phyloP scores from a whole-genome alignment of 2,113 vertebrate species.

The Trogon surrucura region DNA sequence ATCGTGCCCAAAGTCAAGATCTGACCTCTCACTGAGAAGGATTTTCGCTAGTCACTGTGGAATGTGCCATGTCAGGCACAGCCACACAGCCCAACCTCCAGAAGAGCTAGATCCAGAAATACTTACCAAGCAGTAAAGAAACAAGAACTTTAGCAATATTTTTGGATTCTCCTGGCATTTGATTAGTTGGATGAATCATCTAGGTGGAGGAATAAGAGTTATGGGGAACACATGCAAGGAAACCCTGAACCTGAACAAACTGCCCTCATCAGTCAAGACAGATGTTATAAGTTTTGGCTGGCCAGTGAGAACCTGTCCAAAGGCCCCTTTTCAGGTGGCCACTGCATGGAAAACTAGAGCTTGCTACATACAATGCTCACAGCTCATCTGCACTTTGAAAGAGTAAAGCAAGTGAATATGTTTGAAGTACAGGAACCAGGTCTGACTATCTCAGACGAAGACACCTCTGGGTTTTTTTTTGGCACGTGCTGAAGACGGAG shows the following conservation, averaged over 20 bases:
- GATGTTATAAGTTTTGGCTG: neutral
- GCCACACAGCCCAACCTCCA: neutral
- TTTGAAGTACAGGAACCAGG: neutral
- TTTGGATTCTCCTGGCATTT: neutral
- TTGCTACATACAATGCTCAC: neutral
- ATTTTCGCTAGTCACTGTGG: neutral
- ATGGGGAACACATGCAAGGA: neutral
- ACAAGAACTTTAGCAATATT: neutral
- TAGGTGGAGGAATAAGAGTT: neutral
- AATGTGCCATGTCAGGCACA: neutral
- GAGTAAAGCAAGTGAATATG: neutral
- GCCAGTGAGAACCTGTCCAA: neutral
- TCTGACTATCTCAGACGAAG: neutral
- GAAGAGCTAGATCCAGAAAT: neutral
- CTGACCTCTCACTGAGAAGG: neutral
- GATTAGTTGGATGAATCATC: neutral
- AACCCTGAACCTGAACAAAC: neutral
- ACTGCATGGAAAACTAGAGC: neutral
- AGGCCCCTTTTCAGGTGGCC: neutral
- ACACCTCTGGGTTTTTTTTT: neutral
- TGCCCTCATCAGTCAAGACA: fast-evolving
- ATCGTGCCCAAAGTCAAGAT: neutral
- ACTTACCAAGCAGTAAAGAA: neutral
- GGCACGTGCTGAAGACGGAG: neutral
- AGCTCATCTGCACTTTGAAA: neutral